These are phyloP conservation scores for Philantomba maxwellii DNA, from an alignment of 2,113 vertebrate genomes.

Conservation along the genomic window DNA sequence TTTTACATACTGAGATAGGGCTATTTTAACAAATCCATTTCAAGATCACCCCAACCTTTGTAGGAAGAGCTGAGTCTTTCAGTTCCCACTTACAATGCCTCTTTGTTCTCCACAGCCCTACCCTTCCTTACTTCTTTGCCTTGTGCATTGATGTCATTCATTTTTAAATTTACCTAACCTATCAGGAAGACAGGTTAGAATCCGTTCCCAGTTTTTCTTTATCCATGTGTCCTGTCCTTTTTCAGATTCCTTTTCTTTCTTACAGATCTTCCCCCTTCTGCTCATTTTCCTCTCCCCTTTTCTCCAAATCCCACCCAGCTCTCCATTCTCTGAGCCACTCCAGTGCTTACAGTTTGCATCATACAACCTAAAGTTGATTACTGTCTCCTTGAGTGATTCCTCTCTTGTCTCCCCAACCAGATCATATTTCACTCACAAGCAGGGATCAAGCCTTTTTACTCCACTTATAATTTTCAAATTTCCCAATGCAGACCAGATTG, in stretches of 20 bases:
- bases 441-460: not conserved
- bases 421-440: not conserved
- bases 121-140: not conserved
- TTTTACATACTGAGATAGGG: not conserved
- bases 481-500: not conserved
- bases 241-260: not conserved
- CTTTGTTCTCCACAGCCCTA: not conserved
- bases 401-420: not conserved
- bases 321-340: not conserved
- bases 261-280: not conserved
- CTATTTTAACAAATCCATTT: not conserved
- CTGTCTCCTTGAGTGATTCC: not conserved
- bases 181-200: not conserved
- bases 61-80: not conserved
- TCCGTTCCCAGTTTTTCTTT: not conserved
- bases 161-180: conserved; percentile 1
- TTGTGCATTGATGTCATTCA: not conserved
- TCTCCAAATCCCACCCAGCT: not conserved
- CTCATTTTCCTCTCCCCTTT: not conserved
- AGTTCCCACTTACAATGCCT: not conserved
- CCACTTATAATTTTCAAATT: not conserved
- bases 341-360: not conserved
- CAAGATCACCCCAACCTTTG: not conserved
- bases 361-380: not conserved
- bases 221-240: not conserved